Evolutionary conservation across 2,113 vertebrate species (phyloP).

Genomic region (Leptodactylus fuscus): DNA sequence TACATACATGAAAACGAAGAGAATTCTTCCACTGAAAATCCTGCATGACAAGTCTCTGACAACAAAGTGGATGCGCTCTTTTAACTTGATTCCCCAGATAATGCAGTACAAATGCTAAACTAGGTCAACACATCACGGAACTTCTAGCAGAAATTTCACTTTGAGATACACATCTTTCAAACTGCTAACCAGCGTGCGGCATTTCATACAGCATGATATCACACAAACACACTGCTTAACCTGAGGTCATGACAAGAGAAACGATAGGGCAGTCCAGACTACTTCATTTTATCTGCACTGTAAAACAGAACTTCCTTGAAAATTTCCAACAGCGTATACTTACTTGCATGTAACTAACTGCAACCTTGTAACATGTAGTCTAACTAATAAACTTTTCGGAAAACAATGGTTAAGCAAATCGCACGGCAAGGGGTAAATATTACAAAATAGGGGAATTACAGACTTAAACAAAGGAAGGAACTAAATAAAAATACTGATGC

Average conservation of each 20-base stretch:
- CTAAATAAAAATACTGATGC: too few species aligned
- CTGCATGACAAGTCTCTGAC: constrained; percentile 22
- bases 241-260: not conserved
- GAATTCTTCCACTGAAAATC: constrained; percentile 1
- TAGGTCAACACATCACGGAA: constrained; percentile 29
- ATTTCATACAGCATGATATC: constrained; percentile 9
- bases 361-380: not conserved
- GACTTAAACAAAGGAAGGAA: too few species aligned
- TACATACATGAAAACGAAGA: not conserved
- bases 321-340: not conserved
- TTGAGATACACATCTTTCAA: constrained; percentile 33
- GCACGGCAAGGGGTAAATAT: not conserved
- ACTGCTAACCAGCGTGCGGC: constrained; percentile 13
- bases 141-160: constrained; percentile 25
- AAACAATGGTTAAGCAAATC: not conserved
- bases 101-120: constrained; percentile 3
- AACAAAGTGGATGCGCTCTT: constrained; percentile 23
- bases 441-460: not conserved
- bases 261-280: constrained; percentile 1
- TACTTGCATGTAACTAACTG: constrained; percentile 15
- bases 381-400: not conserved
- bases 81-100: constrained; percentile 30
- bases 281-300: constrained; percentile 18
- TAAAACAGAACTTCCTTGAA: not conserved
- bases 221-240: constrained; percentile 5